Percentiles rank a stretch among this genome's conserved stretches.
phyloP scores from a whole-genome alignment of 2,113 vertebrate species.

The Cygnus atratus region DNA sequence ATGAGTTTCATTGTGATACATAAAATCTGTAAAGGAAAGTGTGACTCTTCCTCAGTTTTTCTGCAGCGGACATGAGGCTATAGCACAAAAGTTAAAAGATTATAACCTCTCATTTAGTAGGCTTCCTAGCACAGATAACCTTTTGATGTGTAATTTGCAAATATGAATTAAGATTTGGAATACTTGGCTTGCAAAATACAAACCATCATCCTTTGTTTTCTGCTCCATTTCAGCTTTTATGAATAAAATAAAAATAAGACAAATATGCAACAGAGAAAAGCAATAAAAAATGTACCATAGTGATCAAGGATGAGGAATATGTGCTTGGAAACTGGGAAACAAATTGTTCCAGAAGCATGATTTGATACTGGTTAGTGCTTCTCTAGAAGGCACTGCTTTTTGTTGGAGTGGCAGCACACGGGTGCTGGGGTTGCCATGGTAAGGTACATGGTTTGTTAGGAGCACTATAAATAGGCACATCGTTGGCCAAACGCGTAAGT shows the following conservation, averaged over 20 bases:
- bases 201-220: not conserved
- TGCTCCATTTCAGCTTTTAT: not conserved
- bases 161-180: not conserved
- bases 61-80: not conserved
- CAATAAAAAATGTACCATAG: not conserved
- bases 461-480: constrained; percentile 52
- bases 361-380: not conserved
- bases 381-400: not conserved
- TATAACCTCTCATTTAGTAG: not conserved
- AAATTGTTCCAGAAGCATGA: not conserved
- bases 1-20: no score
- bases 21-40: no score
- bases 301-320: not conserved
- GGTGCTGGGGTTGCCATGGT: constrained; percentile 59
- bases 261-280: not conserved
- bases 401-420: not conserved
- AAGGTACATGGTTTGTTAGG: constrained; percentile 28
- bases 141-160: not conserved
- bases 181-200: not conserved
- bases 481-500: not conserved
- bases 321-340: not conserved
- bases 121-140: not conserved
- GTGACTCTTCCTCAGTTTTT: no score
- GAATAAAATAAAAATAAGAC: not conserved
- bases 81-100: not conserved